A percentile compares a stretch with the other conserved stretches of the same genome.
These are phyloP conservation scores for Sphaeridia pumilis DNA, from an alignment of 2,888 invertebrate species.

Conservation along the genomic window DNA sequence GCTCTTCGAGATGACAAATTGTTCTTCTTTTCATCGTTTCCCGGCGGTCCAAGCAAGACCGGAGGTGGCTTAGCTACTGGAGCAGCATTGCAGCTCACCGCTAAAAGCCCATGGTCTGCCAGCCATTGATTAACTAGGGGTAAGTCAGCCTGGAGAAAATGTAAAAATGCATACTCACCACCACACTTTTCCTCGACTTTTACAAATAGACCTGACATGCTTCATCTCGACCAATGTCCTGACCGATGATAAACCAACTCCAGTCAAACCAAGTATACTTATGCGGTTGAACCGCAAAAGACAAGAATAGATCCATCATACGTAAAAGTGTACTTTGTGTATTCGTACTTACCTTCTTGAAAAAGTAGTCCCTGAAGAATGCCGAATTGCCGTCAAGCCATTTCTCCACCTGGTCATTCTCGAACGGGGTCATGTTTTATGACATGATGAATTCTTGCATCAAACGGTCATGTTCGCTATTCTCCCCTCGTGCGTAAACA, in stretches of 20 bases:
- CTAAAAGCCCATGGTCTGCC: conserved; percentile 41
- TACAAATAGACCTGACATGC: too few species aligned
- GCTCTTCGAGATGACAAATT: conserved; percentile 27
- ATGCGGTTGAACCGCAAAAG: too few species aligned
- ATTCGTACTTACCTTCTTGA: conserved; percentile 40
- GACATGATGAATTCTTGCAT: conserved; percentile 3
- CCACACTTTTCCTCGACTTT: too few species aligned
- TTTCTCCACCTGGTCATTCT: conserved; percentile 41
- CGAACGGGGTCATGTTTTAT: conserved; percentile 31
- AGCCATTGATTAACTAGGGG: conserved; percentile 44
- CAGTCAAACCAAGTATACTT: too few species aligned
- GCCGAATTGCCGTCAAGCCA: conserved; percentile 44
- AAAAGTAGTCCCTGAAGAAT: conserved; percentile 42
- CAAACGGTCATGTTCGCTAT: too few species aligned
- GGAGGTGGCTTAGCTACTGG: conserved; percentile 31
- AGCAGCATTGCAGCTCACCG: conserved; percentile 39
- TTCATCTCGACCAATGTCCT: too few species aligned
- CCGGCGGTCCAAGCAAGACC: conserved; percentile 21
- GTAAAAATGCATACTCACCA: too few species aligned
- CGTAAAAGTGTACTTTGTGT: background rate
- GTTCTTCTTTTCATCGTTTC: conserved; percentile 2
- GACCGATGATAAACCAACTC: too few species aligned
- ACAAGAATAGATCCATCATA: too few species aligned
- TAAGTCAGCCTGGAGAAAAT: conserved; percentile 39
- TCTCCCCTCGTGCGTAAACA: too few species aligned